Evolutionary conservation across 2,797 vertebrate species (phyloP), one percentile per base, ranked within the genome.

Genomic region (Antennarius maculatus): DNA sequence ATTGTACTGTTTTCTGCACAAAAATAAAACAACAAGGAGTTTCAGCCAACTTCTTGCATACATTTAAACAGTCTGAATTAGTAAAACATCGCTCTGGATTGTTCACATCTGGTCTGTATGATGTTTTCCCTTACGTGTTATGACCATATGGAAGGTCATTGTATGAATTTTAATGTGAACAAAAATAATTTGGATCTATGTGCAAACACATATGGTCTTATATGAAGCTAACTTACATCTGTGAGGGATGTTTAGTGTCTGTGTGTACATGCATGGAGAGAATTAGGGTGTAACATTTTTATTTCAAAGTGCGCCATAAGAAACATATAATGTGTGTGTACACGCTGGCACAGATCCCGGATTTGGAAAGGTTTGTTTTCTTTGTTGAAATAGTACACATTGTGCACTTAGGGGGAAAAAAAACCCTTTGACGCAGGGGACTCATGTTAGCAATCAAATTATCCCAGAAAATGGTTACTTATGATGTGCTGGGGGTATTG

Each of bases 391-490:
- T 46, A 59, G 71, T 82, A 71, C 74, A 76, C 72, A 69, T 80
- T 87, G 83, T 70, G 76, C 70, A 60, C 72, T 76, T 49, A 74
- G 77, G 81, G 69, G 71, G 74, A 77, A 69, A 75, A 75, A 80
- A 65, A 47, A 1, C 23, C 71, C 56, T 71, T 71, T 75, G 62
- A 81, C 85, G 68, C 73, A 45, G 49, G 76, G 63, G 80, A 85
- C 67, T 51, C 61, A 56, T 76, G 61, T 56, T 80, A 71, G 72
- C 76, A 83, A 77, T 85, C 65, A 79, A 81, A 87, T 89, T 86
- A 88, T 74, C 71, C 74, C 69, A 81, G 75, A 80, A 85, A 86
- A 87, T 72, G 62, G 73, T 86, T 80, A 78, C 74, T 81, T 76
- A 81, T 79, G 60, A 83, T 80, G 79, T 85, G 78, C 69, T 84